phyloP scores from a whole-genome alignment of 2,888 invertebrate genomes.

The Euzophera pinguis region DNA sequence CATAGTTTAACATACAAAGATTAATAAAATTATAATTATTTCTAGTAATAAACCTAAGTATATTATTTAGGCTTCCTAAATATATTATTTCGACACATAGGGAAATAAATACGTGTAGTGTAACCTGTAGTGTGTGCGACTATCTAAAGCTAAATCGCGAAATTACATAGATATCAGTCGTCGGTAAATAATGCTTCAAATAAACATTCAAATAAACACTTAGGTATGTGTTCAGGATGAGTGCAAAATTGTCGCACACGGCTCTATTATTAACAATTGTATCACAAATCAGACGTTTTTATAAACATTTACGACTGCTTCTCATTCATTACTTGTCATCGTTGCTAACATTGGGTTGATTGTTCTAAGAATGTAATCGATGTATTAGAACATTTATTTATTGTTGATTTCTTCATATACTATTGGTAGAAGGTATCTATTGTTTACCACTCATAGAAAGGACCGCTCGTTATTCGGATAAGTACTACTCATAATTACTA shows the following conservation, averaged over 20 bases:
- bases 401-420: background rate
- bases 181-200: too few relatives aligned
- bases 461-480: background rate
- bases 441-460: background rate
- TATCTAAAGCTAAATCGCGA: too few relatives aligned
- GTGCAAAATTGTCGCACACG: slow-evolving; percentile 8
- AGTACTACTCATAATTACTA: too few relatives aligned
- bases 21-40: too few relatives aligned
- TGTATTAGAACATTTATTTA: background rate
- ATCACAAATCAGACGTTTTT: background rate
- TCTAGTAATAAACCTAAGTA: too few relatives aligned
- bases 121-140: too few relatives aligned
- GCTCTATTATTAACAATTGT: background rate
- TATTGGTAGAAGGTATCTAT: background rate
- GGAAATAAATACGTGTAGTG: too few relatives aligned
- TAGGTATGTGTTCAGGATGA: background rate
- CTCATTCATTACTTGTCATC: background rate
- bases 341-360: background rate
- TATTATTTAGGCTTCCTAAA: too few relatives aligned
- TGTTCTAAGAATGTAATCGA: background rate
- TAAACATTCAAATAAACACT: background rate
- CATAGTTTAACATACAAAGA: too few relatives aligned
- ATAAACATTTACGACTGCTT: background rate
- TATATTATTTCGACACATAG: too few relatives aligned
- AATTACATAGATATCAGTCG: too few relatives aligned